Conservation (phyloP, 2,888 invertebrate species). For the Sturmia bella region DNA sequence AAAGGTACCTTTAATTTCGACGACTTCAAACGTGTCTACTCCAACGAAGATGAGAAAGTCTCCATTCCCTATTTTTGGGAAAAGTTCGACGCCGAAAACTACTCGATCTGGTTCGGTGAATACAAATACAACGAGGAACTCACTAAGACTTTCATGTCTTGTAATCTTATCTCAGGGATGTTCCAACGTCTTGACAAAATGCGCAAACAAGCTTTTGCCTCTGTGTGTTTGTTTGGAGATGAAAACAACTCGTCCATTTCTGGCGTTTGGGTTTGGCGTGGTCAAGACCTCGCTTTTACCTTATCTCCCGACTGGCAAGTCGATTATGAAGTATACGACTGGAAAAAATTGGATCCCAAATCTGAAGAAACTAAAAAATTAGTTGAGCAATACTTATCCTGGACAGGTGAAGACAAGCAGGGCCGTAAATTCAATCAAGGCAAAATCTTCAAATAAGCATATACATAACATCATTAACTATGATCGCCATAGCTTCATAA, state of each 20-base stretch:
- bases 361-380: constrained; percentile 91
- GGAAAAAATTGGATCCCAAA: constrained; percentile 95
- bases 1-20: constrained; percentile 97
- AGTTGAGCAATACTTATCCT: constrained; percentile 94
- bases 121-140: constrained; percentile 98
- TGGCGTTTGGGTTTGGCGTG: constrained; percentile 99
- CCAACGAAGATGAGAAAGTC: constrained; percentile 95
- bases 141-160: constrained; percentile 97
- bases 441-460: constrained; percentile 97
- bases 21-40: constrained; percentile 98
- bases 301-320: constrained; percentile 96
- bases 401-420: constrained; percentile 92
- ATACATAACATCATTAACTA: constrained; percentile 5
- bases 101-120: constrained; percentile 98
- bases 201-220: constrained; percentile 97
- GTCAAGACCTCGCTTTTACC: constrained; percentile 95
- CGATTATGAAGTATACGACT: constrained; percentile 97
- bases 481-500: constrained; percentile 28
- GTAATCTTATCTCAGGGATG: constrained; percentile 98
- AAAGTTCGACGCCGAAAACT: constrained; percentile 97
- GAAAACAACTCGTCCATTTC: constrained; percentile 96
- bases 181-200: constrained; percentile 98
- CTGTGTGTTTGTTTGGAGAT: constrained; percentile 94
- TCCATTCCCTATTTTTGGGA: constrained; percentile 99
- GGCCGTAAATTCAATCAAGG: constrained; percentile 98